These are phyloP conservation scores for Andrena fulva DNA, from an alignment of 2,888 invertebrate species.

Conservation along the genomic window DNA sequence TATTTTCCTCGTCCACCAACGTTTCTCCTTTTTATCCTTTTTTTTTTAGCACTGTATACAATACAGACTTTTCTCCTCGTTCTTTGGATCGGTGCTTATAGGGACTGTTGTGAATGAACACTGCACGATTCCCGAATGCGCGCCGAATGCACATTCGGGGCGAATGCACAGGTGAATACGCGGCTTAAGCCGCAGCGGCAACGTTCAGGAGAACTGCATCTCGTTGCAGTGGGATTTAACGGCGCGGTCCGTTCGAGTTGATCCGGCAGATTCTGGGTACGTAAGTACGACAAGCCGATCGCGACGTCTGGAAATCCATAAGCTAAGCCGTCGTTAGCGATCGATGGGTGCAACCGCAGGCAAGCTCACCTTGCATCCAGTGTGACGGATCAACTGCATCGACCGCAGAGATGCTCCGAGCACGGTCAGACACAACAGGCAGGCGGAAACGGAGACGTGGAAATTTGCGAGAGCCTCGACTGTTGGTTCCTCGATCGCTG, in stretches of 20 bases:
- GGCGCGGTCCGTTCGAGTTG: conserved; percentile 9
- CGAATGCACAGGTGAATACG: too few species aligned
- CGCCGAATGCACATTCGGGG: too few species aligned
- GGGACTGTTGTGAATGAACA: too few species aligned
- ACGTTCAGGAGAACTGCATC: conserved; percentile 17
- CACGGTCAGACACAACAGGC: conserved; percentile 31
- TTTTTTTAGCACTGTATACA: too few species aligned
- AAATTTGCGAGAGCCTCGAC: conserved; percentile 43
- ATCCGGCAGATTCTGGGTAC: conserved; percentile 36
- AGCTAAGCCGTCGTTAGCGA: conserved; percentile 16
- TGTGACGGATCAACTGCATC: conserved; percentile 23
- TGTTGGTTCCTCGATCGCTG: conserved; percentile 46
- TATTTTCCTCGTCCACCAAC: too few species aligned
- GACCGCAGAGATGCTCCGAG: conserved; percentile 29
- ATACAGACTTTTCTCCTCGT: too few species aligned
- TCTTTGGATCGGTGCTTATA: too few species aligned
- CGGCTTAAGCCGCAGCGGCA: conserved; percentile 6
- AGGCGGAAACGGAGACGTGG: neutral
- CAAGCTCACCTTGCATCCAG: neutral
- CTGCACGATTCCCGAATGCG: too few species aligned
- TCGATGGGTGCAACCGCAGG: conserved; percentile 11
- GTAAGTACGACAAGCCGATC: conserved; percentile 33
- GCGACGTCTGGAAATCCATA: conserved; percentile 30
- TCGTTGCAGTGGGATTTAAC: conserved; percentile 40
- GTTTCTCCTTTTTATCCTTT: too few species aligned